Evolutionary conservation across 2,797 vertebrate species (phyloP).

Genomic region (Danionella dracula): DNA sequence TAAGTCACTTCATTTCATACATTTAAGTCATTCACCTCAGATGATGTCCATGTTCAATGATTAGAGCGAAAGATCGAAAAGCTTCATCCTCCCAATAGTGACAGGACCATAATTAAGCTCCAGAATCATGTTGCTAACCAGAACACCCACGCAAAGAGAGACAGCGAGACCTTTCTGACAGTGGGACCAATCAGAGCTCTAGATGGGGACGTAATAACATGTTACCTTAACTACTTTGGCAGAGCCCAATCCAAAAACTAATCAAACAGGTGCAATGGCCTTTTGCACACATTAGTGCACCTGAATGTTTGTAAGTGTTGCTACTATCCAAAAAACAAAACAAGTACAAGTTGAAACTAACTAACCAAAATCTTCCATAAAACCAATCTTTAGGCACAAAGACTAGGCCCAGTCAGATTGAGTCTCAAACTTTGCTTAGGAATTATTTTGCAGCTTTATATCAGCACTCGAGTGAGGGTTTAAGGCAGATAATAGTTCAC

Average conservation of each 20-base stretch:
- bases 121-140: constrained; percentile 18
- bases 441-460: too few relatives aligned
- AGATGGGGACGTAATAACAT: neutral
- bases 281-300: neutral
- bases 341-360: neutral
- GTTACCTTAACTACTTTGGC: neutral
- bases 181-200: constrained; percentile 4
- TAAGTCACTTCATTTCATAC: neutral
- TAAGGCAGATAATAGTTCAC: too few relatives aligned
- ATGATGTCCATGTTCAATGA: constrained; percentile 24
- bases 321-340: neutral
- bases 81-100: constrained; percentile 18
- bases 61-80: constrained; percentile 2
- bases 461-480: too few relatives aligned
- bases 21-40: neutral
- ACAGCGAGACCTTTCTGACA: constrained; percentile 11
- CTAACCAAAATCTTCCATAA: neutral
- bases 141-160: neutral
- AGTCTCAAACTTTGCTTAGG: too few relatives aligned
- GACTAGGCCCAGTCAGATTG: too few relatives aligned
- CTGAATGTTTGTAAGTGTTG: too few relatives aligned
- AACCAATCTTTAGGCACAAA: too few relatives aligned
- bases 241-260: neutral
- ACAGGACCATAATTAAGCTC: constrained; percentile 37
- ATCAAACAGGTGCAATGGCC: neutral